phyloP scores from a whole-genome alignment of 2,113 vertebrate species.

The Elgaria multicarinata region DNA sequence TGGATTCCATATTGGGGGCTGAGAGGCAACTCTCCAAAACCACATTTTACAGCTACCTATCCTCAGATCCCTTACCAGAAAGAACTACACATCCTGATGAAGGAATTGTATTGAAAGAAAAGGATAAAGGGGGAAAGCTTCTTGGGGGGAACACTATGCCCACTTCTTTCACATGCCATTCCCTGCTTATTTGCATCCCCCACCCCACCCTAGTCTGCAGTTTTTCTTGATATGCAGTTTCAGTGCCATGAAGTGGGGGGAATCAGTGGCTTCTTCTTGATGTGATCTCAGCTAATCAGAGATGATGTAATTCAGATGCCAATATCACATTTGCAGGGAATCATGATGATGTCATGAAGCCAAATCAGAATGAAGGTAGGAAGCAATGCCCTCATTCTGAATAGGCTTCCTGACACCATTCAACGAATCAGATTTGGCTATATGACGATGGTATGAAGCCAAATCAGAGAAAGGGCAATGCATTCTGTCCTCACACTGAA shows the following conservation, averaged over 20 bases:
- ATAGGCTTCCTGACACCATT: background rate
- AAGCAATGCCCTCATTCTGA: background rate
- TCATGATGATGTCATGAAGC: background rate
- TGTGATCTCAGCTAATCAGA: background rate
- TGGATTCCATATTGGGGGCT: no score
- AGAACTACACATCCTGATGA: no score
- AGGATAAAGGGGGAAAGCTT: background rate
- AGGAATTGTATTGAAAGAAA: no score
- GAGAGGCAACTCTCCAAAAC: no score
- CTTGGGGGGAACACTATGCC: no score
- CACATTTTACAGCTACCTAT: no score
- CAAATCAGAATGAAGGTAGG: background rate
- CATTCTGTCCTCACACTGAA: background rate
- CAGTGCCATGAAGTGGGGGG: no score
- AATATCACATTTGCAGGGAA: background rate
- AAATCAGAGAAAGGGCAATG: background rate
- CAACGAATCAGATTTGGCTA: no score
- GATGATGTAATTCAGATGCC: no score
- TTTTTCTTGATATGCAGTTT: background rate
- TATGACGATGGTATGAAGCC: background rate
- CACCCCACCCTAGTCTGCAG: background rate
- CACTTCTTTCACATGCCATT: background rate
- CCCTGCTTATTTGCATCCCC: no score
- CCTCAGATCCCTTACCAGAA: no score
- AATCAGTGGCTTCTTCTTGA: background rate